phyloP scores from a whole-genome alignment of 1,140 invertebrate genomes.

The Hyphantria cunea region DNA sequence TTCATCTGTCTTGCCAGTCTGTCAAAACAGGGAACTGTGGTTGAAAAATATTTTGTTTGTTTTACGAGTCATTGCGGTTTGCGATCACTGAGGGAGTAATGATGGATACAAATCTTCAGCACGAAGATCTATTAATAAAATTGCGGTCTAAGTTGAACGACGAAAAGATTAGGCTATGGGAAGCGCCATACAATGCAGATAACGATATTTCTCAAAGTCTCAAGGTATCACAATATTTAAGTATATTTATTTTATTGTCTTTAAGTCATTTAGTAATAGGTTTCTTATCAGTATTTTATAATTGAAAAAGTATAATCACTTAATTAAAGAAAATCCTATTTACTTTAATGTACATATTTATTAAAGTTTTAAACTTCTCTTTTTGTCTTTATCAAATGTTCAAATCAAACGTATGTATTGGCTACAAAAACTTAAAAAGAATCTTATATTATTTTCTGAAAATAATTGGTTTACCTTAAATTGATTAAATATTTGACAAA shows the following conservation, averaged over 20 bases:
- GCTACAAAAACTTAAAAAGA: no score
- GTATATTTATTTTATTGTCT: slow-evolving; percentile 9
- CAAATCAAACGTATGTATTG: no score
- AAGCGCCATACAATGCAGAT: slow-evolving; percentile 84
- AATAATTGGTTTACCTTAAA: no score
- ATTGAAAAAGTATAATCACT: no score
- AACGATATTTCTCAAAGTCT: slow-evolving; percentile 51
- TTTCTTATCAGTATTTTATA: no score
- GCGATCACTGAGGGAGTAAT: neutral
- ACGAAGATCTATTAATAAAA: slow-evolving; percentile 84
- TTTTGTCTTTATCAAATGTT: no score
- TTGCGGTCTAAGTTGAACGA: slow-evolving; percentile 85
- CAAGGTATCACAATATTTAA: slow-evolving; percentile 48
- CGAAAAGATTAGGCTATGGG: slow-evolving; percentile 88
- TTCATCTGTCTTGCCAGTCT: neutral
- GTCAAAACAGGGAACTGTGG: slow-evolving; percentile 1
- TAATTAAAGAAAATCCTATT: no score
- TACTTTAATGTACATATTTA: no score
- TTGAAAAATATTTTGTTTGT: slow-evolving; percentile 15
- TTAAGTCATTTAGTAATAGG: no score
- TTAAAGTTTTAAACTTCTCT: no score
- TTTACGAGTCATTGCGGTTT: slow-evolving; percentile 44
- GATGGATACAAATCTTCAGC: slow-evolving; percentile 74
- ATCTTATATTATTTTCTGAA: no score
- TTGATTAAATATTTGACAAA: no score